These are phyloP conservation scores for Cyanocitta stelleri DNA, from an alignment of 2,113 vertebrate species.

Conservation along the genomic window DNA sequence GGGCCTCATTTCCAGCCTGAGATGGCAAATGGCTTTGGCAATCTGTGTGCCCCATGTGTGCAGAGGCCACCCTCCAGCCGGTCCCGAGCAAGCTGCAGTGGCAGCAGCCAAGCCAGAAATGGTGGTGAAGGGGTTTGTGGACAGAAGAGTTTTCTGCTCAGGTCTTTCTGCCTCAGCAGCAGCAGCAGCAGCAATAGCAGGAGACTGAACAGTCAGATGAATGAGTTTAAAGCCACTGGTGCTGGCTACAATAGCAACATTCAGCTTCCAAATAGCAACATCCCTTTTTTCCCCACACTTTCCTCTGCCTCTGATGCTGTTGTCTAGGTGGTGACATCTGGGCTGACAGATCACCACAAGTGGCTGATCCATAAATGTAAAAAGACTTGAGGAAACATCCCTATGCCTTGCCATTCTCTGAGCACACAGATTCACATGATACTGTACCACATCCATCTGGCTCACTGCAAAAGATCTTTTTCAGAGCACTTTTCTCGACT, in stretches of 20 bases:
- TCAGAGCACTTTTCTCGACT: not conserved
- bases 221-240: not conserved
- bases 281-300: not conserved
- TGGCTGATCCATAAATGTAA: not conserved
- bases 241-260: not conserved
- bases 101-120: not conserved
- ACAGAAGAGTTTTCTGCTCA: not conserved
- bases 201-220: not conserved
- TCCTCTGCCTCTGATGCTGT: not conserved
- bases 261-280: not conserved
- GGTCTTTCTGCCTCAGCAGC: not conserved
- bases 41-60: accelerated
- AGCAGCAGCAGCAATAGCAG: not conserved
- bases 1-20: not conserved
- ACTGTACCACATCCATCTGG: not conserved
- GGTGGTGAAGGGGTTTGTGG: not conserved
- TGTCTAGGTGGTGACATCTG: not conserved
- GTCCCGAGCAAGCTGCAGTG: not conserved
- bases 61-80: not conserved
- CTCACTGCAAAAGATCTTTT: not conserved
- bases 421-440: not conserved
- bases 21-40: not conserved
- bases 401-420: not conserved
- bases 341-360: not conserved
- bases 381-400: not conserved